Evolutionary conservation across 2,113 vertebrate species (phyloP).

Genomic region (Himantopus leucocephalus): DNA sequence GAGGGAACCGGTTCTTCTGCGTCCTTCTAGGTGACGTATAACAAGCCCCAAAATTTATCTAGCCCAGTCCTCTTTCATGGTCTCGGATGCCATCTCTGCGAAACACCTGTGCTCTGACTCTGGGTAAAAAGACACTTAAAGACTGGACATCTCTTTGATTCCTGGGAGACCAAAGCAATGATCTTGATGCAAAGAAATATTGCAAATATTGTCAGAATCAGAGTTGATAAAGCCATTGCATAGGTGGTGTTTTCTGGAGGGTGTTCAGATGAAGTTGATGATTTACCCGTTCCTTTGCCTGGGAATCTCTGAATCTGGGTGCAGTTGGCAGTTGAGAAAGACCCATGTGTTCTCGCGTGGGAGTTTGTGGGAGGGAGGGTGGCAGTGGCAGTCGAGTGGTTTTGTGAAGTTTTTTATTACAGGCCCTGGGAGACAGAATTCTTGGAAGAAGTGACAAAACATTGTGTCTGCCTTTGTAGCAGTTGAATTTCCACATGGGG

Average conservation of each 20-base stretch:
- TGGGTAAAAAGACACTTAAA: not conserved
- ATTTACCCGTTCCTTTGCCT: not conserved
- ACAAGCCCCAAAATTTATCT: not conserved
- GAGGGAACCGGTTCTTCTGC: not conserved
- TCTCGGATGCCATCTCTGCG: not conserved
- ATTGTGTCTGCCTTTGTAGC: rapidly evolving
- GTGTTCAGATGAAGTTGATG: not conserved
- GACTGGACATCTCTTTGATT: not conserved
- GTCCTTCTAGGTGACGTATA: not conserved
- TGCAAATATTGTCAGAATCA: not conserved
- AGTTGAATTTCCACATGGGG: not conserved
- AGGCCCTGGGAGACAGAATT: not conserved
- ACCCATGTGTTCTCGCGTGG: rapidly evolving
- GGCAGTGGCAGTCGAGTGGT: not conserved
- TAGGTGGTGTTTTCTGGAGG: not conserved
- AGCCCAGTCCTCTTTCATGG: not conserved
- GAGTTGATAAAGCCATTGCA: not conserved
- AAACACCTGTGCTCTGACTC: not conserved
- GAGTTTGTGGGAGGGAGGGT: not conserved
- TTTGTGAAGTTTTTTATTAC: not conserved
- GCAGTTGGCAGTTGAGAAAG: not conserved
- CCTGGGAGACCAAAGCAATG: not conserved
- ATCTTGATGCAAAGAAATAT: not conserved
- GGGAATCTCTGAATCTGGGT: not conserved
- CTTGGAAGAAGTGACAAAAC: not conserved